phyloP scores from a whole-genome alignment of 2,888 invertebrate genomes.

The Dynastes hyllus region DNA sequence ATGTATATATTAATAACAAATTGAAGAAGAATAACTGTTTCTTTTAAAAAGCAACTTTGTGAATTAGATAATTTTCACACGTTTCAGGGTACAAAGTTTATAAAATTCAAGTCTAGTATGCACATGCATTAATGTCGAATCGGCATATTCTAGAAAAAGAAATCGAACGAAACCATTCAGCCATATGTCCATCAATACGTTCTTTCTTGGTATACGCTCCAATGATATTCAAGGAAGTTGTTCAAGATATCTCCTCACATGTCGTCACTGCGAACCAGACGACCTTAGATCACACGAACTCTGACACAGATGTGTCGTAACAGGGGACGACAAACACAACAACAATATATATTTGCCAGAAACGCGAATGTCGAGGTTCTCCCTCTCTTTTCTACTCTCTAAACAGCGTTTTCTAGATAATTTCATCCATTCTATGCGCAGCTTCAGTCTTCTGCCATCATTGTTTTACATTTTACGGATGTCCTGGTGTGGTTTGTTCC shows the following conservation, averaged over 20 bases:
- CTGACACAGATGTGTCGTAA: conserved; percentile 40
- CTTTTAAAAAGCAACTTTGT: no score
- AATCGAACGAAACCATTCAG: no score
- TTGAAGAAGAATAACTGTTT: no score
- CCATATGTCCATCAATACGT: neutral
- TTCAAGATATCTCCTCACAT: conserved; percentile 15
- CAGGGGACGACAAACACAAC: conserved; percentile 3
- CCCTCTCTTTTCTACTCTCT: conserved; percentile 4
- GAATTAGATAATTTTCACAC: no score
- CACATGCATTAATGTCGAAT: no score
- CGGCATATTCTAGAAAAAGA: no score
- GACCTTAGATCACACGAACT: conserved; percentile 33
- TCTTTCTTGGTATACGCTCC: neutral
- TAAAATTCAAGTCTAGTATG: no score
- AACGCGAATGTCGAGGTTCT: conserved; percentile 26
- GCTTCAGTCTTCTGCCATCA: no score
- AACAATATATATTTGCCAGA: conserved; percentile 9
- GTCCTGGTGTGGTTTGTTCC: no score
- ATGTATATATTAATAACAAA: no score
- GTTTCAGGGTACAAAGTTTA: no score
- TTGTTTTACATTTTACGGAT: no score
- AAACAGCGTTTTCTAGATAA: neutral
- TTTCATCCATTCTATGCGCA: neutral
- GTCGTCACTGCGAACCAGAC: conserved; percentile 5
- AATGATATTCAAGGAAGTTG: conserved; percentile 21